These are phyloP conservation scores for Drosophila merina DNA, from an alignment of 2,888 invertebrate genomes.

Conservation along the genomic window DNA sequence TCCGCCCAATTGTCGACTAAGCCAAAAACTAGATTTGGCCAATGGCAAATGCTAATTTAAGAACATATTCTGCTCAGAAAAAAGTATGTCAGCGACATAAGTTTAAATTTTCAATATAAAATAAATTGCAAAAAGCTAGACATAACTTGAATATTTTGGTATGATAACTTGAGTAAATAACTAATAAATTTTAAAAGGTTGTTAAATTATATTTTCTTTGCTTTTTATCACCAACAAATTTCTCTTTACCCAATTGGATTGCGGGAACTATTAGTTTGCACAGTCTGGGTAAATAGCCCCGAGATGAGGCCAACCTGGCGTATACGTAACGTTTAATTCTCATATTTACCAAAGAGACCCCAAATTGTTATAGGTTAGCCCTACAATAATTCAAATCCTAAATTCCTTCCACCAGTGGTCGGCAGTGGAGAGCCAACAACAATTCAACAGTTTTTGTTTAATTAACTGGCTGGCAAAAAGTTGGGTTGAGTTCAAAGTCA, in stretches of 20 bases:
- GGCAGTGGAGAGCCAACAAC: conserved; percentile 7
- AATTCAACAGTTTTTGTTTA: conserved; percentile 53
- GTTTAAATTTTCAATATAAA: too few relatives aligned
- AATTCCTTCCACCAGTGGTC: conserved; percentile 54
- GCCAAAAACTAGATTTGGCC: neutral
- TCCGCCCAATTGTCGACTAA: conserved; percentile 32
- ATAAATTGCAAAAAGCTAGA: too few relatives aligned
- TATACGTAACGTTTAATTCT: conserved; percentile 15
- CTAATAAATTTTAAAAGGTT: too few relatives aligned
- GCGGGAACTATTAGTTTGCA: neutral
- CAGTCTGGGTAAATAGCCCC: neutral
- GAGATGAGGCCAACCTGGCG: conserved; percentile 11
- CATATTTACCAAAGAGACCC: conserved; percentile 24
- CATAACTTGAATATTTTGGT: too few relatives aligned
- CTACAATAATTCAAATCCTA: conserved; percentile 52
- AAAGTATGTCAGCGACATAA: neutral
- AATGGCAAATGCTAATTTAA: neutral
- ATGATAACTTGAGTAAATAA: too few relatives aligned
- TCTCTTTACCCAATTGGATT: neutral
- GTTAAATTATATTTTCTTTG: too few relatives aligned
- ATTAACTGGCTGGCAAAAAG: conserved; percentile 55
- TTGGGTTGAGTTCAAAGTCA: neutral
- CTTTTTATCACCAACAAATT: too few relatives aligned
- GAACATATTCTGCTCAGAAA: neutral
- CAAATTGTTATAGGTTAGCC: conserved; percentile 30